A percentile compares a stretch with the other conserved stretches of the same genome.
Conservation (phyloP, 1,140 invertebrate species). For the Orchestia grillus region DNA sequence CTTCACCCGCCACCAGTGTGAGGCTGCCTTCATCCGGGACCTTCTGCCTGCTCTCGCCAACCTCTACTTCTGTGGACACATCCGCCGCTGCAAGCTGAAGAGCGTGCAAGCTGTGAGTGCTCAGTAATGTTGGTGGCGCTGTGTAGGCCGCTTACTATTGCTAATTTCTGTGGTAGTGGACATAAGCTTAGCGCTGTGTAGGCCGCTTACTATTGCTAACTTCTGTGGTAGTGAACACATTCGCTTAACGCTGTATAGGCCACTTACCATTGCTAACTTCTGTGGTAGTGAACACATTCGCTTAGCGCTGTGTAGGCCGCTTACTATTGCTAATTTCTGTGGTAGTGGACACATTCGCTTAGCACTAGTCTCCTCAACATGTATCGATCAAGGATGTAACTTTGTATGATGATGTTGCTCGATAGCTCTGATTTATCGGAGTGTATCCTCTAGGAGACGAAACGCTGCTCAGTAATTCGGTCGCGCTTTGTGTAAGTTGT, state of each 20-base stretch:
- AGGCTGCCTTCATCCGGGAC: constrained; percentile 94
- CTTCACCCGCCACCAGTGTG: constrained; percentile 94
- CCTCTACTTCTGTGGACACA: constrained; percentile 84
- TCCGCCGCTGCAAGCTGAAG: constrained; percentile 80
- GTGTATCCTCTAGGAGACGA: no score
- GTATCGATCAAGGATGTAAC: no score
- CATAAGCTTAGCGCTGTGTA: not conserved
- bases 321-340: not conserved
- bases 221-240: not conserved
- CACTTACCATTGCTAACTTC: not conserved
- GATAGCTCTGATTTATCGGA: no score
- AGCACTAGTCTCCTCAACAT: no score
- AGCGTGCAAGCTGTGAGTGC: constrained; percentile 83
- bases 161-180: not conserved
- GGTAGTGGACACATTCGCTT: not conserved
- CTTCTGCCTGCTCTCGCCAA: constrained; percentile 84
- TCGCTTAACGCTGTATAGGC: not conserved
- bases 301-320: not conserved
- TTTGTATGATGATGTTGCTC: no score
- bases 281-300: not conserved
- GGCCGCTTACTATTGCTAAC: not conserved
- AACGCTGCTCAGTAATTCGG: no score
- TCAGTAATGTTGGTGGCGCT: not conserved
- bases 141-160: not conserved
- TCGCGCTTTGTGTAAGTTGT: no score